Evolutionary conservation across 2,797 vertebrate species (phyloP), one percentile per base, ranked within the genome.

Genomic region (Botia almorhae): DNA sequence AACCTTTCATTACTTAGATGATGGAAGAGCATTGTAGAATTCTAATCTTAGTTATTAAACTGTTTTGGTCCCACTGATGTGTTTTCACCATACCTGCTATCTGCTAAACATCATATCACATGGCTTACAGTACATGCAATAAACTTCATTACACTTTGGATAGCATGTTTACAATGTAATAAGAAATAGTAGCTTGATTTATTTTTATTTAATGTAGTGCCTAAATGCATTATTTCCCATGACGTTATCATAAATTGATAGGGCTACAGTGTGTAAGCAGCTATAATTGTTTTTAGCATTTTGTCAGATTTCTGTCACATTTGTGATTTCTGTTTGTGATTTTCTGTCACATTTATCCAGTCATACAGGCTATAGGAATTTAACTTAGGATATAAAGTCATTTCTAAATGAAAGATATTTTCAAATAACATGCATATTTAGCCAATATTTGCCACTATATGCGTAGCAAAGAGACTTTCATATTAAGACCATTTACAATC

Each of bases 341-440:
- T 60, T 23, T 2, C 17, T 12, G 10, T 77, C 14, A 77, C 17
- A 78, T 21, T 48, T 69, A 1, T 48, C 21, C 1, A 48, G 48
- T 77, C 0, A 48, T 69, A 53, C 51, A 75, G 72, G 11, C 7
- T 6, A 3, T 16, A 65, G 73, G 17, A 64, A 55, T 76, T 69
- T 23, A 61, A 17, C 26, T 78, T 17, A 69, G 12, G 6, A 60
- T 60, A 17, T 69, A 69, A 69, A 36, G 14, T 14, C 7, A 26
- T 50, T 64, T 76, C 50, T 55, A 43, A 53, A 76, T 39, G 29
- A 43, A 8, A 76, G 55, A 76, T 75, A 36, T 51, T 3, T 51
- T 3, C 10, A 13, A 39, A 14, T 76, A 21, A 11, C 8, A 53
- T 26, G n/a, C 17, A 36, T 26, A 12, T 4, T 76, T 11, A 48